Conservation (phyloP, 2,113 vertebrate species). For the Chaenocephalus aceratus region DNA sequence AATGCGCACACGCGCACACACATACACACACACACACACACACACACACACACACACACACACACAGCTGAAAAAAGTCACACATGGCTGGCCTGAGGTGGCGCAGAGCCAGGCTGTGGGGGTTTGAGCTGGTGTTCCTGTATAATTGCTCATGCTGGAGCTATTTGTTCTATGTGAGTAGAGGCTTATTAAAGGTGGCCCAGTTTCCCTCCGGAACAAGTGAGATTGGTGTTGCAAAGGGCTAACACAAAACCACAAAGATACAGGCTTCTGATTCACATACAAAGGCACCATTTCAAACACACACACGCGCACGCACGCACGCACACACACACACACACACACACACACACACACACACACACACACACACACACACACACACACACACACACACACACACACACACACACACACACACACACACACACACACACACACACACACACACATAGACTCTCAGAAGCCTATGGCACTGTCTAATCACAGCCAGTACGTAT, state of each 20-base stretch:
- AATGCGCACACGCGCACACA: neutral
- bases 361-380: neutral
- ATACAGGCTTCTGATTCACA: conserved; percentile 42
- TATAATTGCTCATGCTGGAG: conserved; percentile 43
- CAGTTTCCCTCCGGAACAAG: conserved; percentile 55
- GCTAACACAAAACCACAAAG: conserved; percentile 33
- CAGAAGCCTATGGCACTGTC: conserved; percentile 43
- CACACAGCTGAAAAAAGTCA: neutral
- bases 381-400: conserved; percentile 3
- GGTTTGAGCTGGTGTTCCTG: conserved; percentile 28
- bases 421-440: conserved; percentile 2
- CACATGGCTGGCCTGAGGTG: conserved; percentile 19
- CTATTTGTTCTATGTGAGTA: conserved; percentile 51
- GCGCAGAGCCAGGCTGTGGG: conserved; percentile 4
- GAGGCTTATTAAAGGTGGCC: conserved; percentile 62
- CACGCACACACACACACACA: conserved; percentile 6
- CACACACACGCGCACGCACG: conserved; percentile 19
- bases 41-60: neutral
- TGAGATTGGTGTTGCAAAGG: conserved; percentile 37
- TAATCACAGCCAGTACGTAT: conserved; percentile 60
- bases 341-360: neutral
- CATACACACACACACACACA: neutral
- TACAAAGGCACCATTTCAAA: conserved; percentile 46
- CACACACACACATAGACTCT: conserved; percentile 14
- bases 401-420: conserved; percentile 2